A percentile compares a stretch with the other conserved stretches of the same genome.
phyloP scores from a whole-genome alignment of 1,140 invertebrate species.

The Eumaeus atala region DNA sequence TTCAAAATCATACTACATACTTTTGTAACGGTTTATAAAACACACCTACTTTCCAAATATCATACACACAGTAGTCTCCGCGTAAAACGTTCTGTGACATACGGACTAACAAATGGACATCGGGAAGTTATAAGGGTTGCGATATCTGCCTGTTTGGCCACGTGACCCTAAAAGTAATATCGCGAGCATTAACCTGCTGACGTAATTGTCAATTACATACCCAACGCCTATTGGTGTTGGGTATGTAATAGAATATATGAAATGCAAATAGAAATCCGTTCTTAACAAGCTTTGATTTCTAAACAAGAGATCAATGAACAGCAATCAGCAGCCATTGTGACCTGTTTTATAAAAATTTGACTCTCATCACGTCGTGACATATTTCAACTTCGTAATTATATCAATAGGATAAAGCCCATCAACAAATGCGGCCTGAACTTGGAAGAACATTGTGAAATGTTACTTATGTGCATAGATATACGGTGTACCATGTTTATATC shows the following conservation, averaged over 20 bases:
- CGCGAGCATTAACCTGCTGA: too few relatives aligned
- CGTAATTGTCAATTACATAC: neutral
- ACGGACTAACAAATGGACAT: too few relatives aligned
- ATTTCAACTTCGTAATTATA: conserved; percentile 30
- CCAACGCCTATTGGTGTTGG: neutral
- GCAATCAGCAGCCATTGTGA: conserved; percentile 22
- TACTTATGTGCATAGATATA: conserved; percentile 9
- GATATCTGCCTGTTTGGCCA: too few relatives aligned
- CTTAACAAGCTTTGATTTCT: conserved; percentile 9
- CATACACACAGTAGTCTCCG: too few relatives aligned
- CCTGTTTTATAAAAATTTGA: conserved; percentile 26
- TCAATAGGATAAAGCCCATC: conserved; percentile 19
- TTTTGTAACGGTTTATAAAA: too few relatives aligned
- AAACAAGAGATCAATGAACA: conserved; percentile 20
- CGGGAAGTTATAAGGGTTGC: too few relatives aligned
- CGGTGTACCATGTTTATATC: neutral
- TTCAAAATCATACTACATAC: too few relatives aligned
- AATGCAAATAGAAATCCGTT: conserved; percentile 3
- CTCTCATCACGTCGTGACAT: conserved; percentile 22
- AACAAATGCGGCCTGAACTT: neutral
- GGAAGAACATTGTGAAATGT: conserved; percentile 1
- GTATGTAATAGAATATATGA: neutral
- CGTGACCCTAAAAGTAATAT: too few relatives aligned
- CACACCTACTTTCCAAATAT: too few relatives aligned
- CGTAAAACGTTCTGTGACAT: too few relatives aligned